Base-by-base conservation (phyloP, 2,797 vertebrate genomes). In the Alauda arvensis region DNA sequence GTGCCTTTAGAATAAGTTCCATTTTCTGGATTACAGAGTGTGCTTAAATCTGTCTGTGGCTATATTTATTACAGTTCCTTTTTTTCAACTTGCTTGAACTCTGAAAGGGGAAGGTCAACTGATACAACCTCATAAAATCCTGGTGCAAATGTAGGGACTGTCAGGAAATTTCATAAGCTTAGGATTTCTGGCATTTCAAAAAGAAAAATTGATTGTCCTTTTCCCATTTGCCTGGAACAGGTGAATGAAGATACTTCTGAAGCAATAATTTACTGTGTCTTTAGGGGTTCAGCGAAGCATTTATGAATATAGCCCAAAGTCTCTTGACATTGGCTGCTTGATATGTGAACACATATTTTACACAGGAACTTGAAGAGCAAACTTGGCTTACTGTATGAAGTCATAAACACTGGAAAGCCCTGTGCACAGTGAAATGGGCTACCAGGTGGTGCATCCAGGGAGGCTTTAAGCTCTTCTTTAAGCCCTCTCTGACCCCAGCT, bases 221-320 rank as follows among this genome's bases (percentile, higher is more conserved):
- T 91, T 67, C 85, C 69, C 71, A 77, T 95, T 94, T 93, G 80
- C 72, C 90, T 86, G 87, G 70, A 94, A 90, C 87, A 89, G 71
- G 85, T 92, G 83, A 92, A 87, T n/a, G 57, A 84, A 84, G 85
- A 92, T 87, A 92, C 75, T 92, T 95, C 77, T 92, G 87, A 93
- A 92, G 77, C 79, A 92, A 80, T 92, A 90, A 93, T 91, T 94
- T 93, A 86, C 71, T 76, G 51, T 92, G 77, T 90, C 89, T 93
- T 89, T 85, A 89, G 72, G 3, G 46, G 83, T 83, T 92, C 89
- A 88, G 37, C 81, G 91, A 85, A 94, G 80, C 80, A 56, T 93
- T 93, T 86, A 87, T 24, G 77, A 94, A 92, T 92, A 89, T 53
- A 92, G 86, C 89, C 85, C 60, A 78, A 79, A 93, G 82, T 93